Percentiles rank a stretch among this genome's conserved stretches.
These are phyloP conservation scores for Gallinago paraguaiae DNA, from an alignment of 2,113 vertebrate genomes.

Conservation along the genomic window DNA sequence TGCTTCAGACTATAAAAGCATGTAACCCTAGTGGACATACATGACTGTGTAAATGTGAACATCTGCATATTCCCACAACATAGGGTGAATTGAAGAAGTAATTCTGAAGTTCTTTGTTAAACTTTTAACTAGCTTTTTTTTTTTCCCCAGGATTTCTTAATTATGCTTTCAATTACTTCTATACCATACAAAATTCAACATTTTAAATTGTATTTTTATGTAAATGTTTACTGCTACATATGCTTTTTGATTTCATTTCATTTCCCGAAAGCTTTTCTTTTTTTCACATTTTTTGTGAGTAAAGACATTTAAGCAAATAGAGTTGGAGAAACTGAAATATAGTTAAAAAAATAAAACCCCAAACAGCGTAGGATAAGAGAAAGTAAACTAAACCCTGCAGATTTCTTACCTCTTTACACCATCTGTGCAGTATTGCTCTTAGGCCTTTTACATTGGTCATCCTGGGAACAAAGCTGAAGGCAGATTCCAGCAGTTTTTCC, in stretches of 20 bases:
- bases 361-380: slow-evolving; percentile 36
- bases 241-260: not conserved
- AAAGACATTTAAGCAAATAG: slow-evolving; percentile 20
- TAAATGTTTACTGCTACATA: slow-evolving; percentile 24
- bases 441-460: slow-evolving; percentile 90
- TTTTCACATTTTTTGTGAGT: not conserved
- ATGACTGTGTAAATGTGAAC: slow-evolving; percentile 61
- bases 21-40: slow-evolving; percentile 63
- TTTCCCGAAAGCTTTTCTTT: not conserved
- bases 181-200: not conserved
- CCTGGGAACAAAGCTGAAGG: slow-evolving; percentile 92
- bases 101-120: slow-evolving; percentile 16
- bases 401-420: slow-evolving; percentile 84
- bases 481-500: slow-evolving; percentile 94
- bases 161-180: slow-evolving; percentile 33
- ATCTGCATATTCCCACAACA: slow-evolving; percentile 55
- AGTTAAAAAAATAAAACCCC: not conserved
- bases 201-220: slow-evolving; percentile 30
- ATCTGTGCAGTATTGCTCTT: slow-evolving; percentile 86
- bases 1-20: slow-evolving; percentile 64
- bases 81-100: slow-evolving; percentile 12
- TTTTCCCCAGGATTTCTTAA: slow-evolving; percentile 35
- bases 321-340: not conserved
- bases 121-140: slow-evolving; percentile 22
- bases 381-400: slow-evolving; percentile 57